These are phyloP conservation scores for Drosophila birchii DNA, from an alignment of 2,888 invertebrate species.

Conservation along the genomic window DNA sequence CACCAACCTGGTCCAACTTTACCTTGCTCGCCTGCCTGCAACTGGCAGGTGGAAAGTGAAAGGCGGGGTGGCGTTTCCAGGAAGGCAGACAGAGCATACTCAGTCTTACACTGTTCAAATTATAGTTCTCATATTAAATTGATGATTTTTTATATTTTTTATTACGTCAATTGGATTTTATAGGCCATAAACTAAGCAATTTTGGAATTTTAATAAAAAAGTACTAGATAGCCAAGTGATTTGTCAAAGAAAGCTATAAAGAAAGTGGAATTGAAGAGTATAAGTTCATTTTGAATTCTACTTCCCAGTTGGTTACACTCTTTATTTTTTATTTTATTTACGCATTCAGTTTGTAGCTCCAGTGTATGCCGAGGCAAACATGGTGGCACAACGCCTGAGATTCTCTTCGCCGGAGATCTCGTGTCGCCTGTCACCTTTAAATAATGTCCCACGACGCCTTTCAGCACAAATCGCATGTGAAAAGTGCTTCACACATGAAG, in stretches of 20 bases:
- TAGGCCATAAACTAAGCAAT: too few species aligned
- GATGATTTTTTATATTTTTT: not conserved
- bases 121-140: not conserved
- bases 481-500: constrained; percentile 80
- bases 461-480: constrained; percentile 83
- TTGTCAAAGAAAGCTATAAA: not conserved
- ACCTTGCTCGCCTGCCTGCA: constrained; percentile 48
- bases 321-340: not conserved
- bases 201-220: not conserved
- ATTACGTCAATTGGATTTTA: not conserved
- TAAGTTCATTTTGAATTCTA: not conserved
- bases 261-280: not conserved
- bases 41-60: constrained; percentile 38
- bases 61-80: constrained; percentile 1
- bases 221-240: not conserved
- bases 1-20: constrained; percentile 61
- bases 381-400: constrained; percentile 41
- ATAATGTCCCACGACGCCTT: constrained; percentile 82
- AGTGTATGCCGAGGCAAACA: constrained; percentile 26
- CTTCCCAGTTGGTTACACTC: not conserved
- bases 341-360: not conserved
- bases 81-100: constrained; percentile 19
- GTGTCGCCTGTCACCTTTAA: constrained; percentile 80
- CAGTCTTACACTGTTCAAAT: constrained; percentile 7
- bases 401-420: constrained; percentile 62